These are phyloP conservation scores for Irena cyanogastra DNA, from an alignment of 2,113 vertebrate genomes.

Conservation along the genomic window DNA sequence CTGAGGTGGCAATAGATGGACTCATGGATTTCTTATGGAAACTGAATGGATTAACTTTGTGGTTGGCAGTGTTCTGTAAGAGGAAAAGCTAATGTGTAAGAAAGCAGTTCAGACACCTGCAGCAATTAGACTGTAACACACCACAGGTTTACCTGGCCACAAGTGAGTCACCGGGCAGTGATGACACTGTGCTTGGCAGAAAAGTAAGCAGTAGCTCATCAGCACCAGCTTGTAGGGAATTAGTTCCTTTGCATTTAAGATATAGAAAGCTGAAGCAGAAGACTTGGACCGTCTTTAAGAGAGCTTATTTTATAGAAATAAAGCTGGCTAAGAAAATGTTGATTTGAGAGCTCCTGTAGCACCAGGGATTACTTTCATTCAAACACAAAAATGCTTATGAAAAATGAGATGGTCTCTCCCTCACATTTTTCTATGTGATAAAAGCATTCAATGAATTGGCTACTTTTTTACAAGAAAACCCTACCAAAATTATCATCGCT, in stretches of 20 bases:
- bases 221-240: neutral
- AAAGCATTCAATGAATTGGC: neutral
- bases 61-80: neutral
- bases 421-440: neutral
- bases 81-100: neutral
- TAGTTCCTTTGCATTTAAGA: neutral
- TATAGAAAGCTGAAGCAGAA: neutral
- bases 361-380: neutral
- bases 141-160: neutral
- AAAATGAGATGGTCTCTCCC: neutral
- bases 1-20: neutral
- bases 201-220: neutral
- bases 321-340: neutral
- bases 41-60: neutral
- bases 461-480: neutral
- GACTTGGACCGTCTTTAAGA: neutral
- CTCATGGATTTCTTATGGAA: neutral
- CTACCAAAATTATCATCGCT: neutral
- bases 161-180: rapidly evolving
- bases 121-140: neutral
- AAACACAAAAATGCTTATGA: neutral
- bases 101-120: neutral
- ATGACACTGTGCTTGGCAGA: neutral
- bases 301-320: neutral
- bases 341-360: neutral